A percentile compares a stretch with the other conserved stretches of the same genome.
These are phyloP conservation scores for Pegoplata infirma DNA, from an alignment of 2,888 invertebrate genomes.

Conservation along the genomic window DNA sequence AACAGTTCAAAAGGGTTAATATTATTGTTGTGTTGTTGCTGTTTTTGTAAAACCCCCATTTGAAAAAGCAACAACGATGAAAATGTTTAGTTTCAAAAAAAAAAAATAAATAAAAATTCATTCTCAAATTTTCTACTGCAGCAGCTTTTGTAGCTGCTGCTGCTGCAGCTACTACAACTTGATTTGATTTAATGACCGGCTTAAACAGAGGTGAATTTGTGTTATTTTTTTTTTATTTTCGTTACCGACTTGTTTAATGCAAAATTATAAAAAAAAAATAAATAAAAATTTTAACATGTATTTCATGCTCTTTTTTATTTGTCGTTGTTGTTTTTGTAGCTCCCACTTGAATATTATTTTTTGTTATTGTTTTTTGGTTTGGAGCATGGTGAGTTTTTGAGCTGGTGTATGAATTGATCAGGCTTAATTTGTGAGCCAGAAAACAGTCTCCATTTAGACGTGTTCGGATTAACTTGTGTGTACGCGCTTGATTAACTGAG, in stretches of 20 bases:
- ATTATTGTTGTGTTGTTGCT: constrained; percentile 10
- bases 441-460: constrained; percentile 66
- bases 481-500: constrained; percentile 35
- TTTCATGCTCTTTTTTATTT: constrained; percentile 11
- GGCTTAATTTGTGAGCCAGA: constrained; percentile 1
- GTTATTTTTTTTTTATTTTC: not conserved
- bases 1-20: too few relatives aligned
- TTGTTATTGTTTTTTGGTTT: constrained; percentile 34
- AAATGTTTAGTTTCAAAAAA: constrained; percentile 30
- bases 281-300: constrained; percentile 24
- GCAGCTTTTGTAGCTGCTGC: constrained; percentile 24
- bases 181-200: constrained; percentile 62
- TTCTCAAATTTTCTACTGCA: constrained; percentile 61
- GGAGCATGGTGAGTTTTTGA: constrained; percentile 49
- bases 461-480: constrained; percentile 64
- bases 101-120: constrained; percentile 59
- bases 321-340: constrained; percentile 27
- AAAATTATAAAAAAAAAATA: constrained; percentile 15
- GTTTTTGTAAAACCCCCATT: constrained; percentile 7
- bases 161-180: constrained; percentile 44
- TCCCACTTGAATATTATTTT: constrained; percentile 53
- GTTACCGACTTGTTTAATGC: constrained; percentile 52
- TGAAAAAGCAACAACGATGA: constrained; percentile 33
- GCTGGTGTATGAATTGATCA: not conserved
- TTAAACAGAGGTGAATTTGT: constrained; percentile 55